Base-by-base conservation (phyloP, 1,140 invertebrate species). In the Listronotus bonariensis region DNA sequence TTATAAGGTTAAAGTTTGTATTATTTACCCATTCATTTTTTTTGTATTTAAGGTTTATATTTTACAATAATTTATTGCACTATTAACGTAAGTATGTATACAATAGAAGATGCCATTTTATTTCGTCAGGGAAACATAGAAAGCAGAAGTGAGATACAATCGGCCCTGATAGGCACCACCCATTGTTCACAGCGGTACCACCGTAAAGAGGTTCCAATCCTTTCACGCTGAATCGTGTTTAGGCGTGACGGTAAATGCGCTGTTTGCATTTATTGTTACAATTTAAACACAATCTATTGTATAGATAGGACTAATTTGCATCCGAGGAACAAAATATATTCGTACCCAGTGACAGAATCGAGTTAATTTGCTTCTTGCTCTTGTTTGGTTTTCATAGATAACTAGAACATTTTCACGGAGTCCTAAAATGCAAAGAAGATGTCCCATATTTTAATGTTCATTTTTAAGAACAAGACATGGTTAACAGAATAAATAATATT, bases 191-290 rank as follows among this genome's bases (percentile, higher is more conserved):
- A 60, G 67, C 43, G 53, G 61, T 60, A 58, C 67, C 45, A 57
- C 61, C 56, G 42, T 38, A 49, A 53, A 62, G 55, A 63, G 42
- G 46, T 63, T 48, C 42, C 53, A 49, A 68, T 68, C 66, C 60
- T 68, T 68, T 68, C 66, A 68, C 59, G 67, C 45, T 53, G 51
- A 43, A 55, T 68, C 67, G 67, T 68, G 67, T 53, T 54, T 68
- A 68, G 67, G 67, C 67, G 67, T 68, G 67, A 65, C 67, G 41
- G 54, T 51, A 65, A 58, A 65, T 65, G 55, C 60, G 53, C 54
- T 65, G 62, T 65, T 65, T 57, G 62, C 62, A 65, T 65, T 65
- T 65, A 65, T 65, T 65, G 62, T 65, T 65, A 65, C 62, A 57
- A 55, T 65, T 65, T 65, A 65, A 65, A 65, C 62, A 65, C 62